phyloP scores from a whole-genome alignment of 2,113 vertebrate species.

The Poecile atricapillus region DNA sequence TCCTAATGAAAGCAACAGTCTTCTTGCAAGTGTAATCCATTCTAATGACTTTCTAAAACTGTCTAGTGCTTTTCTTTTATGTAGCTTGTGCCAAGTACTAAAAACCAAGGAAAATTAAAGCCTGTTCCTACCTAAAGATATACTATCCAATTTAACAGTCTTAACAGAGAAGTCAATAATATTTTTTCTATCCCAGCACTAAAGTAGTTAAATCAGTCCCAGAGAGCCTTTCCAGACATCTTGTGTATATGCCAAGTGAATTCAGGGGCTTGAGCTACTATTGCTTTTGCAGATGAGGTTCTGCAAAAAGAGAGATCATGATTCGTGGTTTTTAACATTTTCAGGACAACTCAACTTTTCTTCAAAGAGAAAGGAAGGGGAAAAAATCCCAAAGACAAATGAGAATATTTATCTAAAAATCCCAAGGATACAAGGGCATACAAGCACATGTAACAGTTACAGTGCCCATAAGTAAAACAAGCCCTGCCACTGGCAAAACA shows the following conservation, averaged over 20 bases:
- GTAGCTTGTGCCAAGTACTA: neutral
- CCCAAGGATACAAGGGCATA: neutral
- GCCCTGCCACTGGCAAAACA: neutral
- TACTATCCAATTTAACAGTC: neutral
- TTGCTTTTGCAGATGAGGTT: neutral
- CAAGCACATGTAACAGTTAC: neutral
- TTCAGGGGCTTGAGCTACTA: neutral
- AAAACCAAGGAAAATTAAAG: neutral
- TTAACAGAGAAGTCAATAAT: no score
- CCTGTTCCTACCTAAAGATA: neutral
- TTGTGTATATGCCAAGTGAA: neutral
- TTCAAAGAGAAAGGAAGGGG: neutral
- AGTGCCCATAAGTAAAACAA: neutral
- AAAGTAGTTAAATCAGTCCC: neutral
- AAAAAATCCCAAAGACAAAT: neutral
- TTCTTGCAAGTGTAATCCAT: neutral
- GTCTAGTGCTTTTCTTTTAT: neutral
- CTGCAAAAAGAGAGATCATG: neutral
- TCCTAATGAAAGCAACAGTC: neutral
- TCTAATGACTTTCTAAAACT: neutral
- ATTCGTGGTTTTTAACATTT: neutral
- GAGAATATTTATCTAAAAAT: neutral
- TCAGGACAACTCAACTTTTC: neutral
- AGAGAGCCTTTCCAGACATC: neutral
- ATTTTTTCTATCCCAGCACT: neutral